Evolutionary conservation across 1,140 invertebrate genomes (phyloP).

Genomic region (Tetramorium simillimum): DNA sequence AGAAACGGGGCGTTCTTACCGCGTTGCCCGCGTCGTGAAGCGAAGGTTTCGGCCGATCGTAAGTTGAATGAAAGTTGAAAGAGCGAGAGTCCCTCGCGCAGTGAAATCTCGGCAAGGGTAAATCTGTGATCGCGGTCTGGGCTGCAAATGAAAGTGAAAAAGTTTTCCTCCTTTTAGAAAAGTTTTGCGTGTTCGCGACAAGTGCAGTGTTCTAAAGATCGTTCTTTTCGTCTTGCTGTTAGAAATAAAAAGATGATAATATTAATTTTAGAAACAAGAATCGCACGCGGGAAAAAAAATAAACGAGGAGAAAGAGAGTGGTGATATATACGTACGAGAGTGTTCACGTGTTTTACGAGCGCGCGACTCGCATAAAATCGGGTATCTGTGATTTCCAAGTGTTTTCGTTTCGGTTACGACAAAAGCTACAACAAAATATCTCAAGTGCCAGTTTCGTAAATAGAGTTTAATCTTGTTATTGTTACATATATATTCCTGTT

Average conservation of each 20-base stretch:
- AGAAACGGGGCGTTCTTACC: neutral
- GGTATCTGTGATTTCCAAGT: slow-evolving; percentile 75
- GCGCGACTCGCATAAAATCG: slow-evolving; percentile 47
- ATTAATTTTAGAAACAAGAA: slow-evolving; percentile 6
- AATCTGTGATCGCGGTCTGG: slow-evolving; percentile 67
- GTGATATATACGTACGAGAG: slow-evolving; percentile 51
- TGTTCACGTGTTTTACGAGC: slow-evolving; percentile 65
- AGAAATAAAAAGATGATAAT: neutral
- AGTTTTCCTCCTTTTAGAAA: slow-evolving; percentile 5
- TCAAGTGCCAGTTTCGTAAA: slow-evolving; percentile 71
- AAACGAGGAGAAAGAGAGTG: slow-evolving; percentile 3
- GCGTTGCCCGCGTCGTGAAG: slow-evolving; percentile 14
- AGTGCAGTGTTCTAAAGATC: slow-evolving; percentile 63
- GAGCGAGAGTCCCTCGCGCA: neutral
- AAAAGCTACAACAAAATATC: slow-evolving; percentile 48
- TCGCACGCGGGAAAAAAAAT: neutral
- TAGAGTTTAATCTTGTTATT: slow-evolving; percentile 39
- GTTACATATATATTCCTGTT: slow-evolving; percentile 41
- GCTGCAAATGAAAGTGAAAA: slow-evolving; percentile 59
- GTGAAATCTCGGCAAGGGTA: slow-evolving; percentile 38
- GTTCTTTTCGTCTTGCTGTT: neutral
- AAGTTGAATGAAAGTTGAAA: neutral
- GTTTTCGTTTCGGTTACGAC: slow-evolving; percentile 55
- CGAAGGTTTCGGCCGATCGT: neutral
- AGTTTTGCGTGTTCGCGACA: slow-evolving; percentile 38